Percentiles rank a stretch among this genome's conserved stretches.
Evolutionary conservation across 2,797 vertebrate genomes (phyloP).

Genomic region (Naso thynnoides): DNA sequence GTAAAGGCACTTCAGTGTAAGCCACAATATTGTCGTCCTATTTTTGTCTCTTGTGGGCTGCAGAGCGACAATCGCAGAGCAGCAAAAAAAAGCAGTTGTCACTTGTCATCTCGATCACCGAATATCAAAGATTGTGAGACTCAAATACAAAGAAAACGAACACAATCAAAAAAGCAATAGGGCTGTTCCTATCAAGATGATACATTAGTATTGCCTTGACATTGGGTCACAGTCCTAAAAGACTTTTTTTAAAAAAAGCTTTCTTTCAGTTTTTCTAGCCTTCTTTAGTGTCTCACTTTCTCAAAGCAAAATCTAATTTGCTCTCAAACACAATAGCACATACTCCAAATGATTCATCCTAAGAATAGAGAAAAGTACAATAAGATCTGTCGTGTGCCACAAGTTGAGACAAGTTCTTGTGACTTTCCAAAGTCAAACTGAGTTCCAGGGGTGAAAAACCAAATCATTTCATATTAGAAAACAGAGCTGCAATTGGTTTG

Average conservation of each 20-base stretch:
- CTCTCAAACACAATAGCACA: slow-evolving; percentile 36
- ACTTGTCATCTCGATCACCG: slow-evolving; percentile 26
- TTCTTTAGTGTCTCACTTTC: slow-evolving; percentile 29
- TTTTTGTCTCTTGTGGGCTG: slow-evolving; percentile 36
- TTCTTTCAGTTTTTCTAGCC: slow-evolving; percentile 20
- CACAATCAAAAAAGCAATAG: slow-evolving; percentile 4
- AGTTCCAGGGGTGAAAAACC: slow-evolving; percentile 56
- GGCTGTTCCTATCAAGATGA: slow-evolving; percentile 29
- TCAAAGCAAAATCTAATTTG: slow-evolving; percentile 25
- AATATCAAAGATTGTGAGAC: slow-evolving; percentile 42
- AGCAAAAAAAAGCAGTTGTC: slow-evolving; percentile 30
- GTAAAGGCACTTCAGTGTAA: slow-evolving; percentile 7
- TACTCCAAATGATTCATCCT: slow-evolving; percentile 31
- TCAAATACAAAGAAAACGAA: slow-evolving; percentile 35
- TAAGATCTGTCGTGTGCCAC: slow-evolving; percentile 44
- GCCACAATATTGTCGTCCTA: slow-evolving; percentile 30
- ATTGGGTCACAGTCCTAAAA: slow-evolving; percentile 28
- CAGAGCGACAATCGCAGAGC: slow-evolving; percentile 15
- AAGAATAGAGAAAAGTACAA: slow-evolving; percentile 48
- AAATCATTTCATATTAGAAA: slow-evolving; percentile 46
- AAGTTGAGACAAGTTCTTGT: slow-evolving; percentile 41
- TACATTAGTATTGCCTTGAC: slow-evolving; percentile 33
- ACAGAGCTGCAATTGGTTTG: slow-evolving; percentile 38
- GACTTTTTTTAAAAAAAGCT: no score
- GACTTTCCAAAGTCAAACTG: slow-evolving; percentile 58